Evolutionary conservation across 2,113 vertebrate genomes (phyloP).

Genomic region (Myiopsitta monachus): DNA sequence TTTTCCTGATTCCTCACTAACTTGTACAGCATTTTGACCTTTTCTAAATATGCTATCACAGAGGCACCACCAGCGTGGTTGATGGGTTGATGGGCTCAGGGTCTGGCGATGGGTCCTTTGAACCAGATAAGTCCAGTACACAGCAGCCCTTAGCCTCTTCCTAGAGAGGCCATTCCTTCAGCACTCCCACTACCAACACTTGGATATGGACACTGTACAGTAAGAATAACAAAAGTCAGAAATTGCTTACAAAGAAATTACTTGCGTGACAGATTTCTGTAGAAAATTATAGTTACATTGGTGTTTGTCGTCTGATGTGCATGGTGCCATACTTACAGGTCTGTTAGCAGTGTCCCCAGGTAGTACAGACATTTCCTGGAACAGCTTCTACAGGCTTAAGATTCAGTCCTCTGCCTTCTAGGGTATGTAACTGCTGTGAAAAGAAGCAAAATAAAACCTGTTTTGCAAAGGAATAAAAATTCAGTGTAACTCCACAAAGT

Average conservation of each 20-base stretch:
- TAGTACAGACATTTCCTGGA: neutral
- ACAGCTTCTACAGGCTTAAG: neutral
- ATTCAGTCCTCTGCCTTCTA: neutral
- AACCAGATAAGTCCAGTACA: neutral
- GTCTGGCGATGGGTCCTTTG: neutral
- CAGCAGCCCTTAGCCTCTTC: accelerated
- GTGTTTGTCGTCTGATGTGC: neutral
- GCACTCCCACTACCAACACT: neutral
- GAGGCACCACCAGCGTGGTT: neutral
- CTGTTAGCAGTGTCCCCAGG: neutral
- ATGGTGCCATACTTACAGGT: neutral
- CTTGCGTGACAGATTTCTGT: neutral
- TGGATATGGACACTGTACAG: neutral
- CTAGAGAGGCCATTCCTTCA: neutral
- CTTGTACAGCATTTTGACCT: neutral
- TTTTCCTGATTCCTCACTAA: neutral
- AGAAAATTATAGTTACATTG: neutral
- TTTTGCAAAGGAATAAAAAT: neutral
- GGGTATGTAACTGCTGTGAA: neutral
- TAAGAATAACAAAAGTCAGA: neutral
- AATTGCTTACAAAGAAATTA: neutral
- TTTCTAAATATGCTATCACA: neutral
- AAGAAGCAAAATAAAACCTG: neutral
- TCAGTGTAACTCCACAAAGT: neutral
- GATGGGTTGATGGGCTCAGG: neutral